Percentiles rank a stretch among this genome's conserved stretches.
Conservation (phyloP, 2,797 vertebrate genomes). For the Coregonus suidteri region DNA sequence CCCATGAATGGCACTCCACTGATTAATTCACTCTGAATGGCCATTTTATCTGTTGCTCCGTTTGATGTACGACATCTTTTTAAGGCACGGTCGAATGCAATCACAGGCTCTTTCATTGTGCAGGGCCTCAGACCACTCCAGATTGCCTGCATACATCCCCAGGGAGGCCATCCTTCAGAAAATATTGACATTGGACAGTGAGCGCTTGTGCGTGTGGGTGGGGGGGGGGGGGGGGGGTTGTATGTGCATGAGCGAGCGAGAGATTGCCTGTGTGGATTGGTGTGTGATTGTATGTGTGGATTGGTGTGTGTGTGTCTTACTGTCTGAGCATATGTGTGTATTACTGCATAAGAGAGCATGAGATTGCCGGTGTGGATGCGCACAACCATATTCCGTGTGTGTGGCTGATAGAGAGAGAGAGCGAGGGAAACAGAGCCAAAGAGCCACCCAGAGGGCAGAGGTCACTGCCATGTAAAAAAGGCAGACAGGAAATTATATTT, state of each 20-base stretch:
- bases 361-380: not conserved
- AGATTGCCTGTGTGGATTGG: constrained; percentile 12
- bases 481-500: constrained; percentile 14
- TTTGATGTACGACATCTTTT: constrained; percentile 83
- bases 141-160: constrained; percentile 73
- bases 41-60: constrained; percentile 66
- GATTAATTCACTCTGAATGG: constrained; percentile 72
- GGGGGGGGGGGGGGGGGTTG: constrained; percentile 9
- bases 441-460: constrained; percentile 20
- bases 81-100: constrained; percentile 79
- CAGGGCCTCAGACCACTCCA: constrained; percentile 45
- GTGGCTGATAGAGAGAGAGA: too few relatives aligned
- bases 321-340: not conserved
- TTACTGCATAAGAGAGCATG: not conserved
- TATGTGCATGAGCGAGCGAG: constrained; percentile 2
- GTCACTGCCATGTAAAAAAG: constrained; percentile 8
- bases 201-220: constrained; percentile 47
- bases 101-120: constrained; percentile 77
- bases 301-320: constrained; percentile 9
- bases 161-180: constrained; percentile 77
- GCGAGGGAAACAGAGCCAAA: not conserved
- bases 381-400: too few relatives aligned
- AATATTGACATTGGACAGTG: constrained; percentile 78
- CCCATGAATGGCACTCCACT: constrained; percentile 75
- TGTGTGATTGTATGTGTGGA: constrained; percentile 27